Evolutionary conservation across 2,888 invertebrate genomes (phyloP).

Genomic region (Leucoptera coffeella): DNA sequence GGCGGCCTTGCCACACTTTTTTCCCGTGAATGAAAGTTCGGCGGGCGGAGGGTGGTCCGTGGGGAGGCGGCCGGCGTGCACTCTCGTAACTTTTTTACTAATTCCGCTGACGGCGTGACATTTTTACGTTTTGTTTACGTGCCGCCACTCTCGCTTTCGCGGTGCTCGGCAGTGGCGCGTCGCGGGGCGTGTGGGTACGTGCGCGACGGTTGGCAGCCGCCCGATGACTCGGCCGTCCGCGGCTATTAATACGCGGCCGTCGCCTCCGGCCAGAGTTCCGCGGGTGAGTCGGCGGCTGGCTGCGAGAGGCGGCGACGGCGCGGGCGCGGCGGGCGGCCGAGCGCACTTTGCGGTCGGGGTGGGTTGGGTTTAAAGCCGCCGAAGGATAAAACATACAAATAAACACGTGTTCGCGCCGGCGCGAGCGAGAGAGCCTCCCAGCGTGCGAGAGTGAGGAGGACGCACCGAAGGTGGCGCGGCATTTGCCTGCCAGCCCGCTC

Average conservation of each 20-base stretch:
- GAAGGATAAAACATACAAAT: constrained; percentile 59
- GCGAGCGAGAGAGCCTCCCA: constrained; percentile 37
- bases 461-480: constrained; percentile 40
- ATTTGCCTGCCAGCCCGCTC: constrained; percentile 43
- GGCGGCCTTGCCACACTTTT: constrained; percentile 56
- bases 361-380: constrained; percentile 63
- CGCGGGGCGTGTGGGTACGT: constrained; percentile 29
- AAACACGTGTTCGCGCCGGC: constrained; percentile 60
- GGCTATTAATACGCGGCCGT: constrained; percentile 48
- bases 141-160: constrained; percentile 35
- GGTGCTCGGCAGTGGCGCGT: constrained; percentile 18
- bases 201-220: constrained; percentile 46
- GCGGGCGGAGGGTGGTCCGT: constrained; percentile 39
- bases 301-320: constrained; percentile 41
- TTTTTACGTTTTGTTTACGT: constrained; percentile 44
- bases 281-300: constrained; percentile 20
- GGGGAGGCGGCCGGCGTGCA: constrained; percentile 41
- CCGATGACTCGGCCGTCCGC: constrained; percentile 25
- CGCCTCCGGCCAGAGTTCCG: constrained; percentile 50
- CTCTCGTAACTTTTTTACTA: constrained; percentile 48
- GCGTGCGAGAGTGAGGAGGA: constrained; percentile 13
- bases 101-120: constrained; percentile 51
- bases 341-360: constrained; percentile 61
- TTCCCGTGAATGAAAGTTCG: constrained; percentile 59
- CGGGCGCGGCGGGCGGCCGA: constrained; percentile 47